Percentiles rank a stretch among this genome's conserved stretches.
phyloP scores from a whole-genome alignment of 1,140 invertebrate species.

The Plectus sambesii region DNA sequence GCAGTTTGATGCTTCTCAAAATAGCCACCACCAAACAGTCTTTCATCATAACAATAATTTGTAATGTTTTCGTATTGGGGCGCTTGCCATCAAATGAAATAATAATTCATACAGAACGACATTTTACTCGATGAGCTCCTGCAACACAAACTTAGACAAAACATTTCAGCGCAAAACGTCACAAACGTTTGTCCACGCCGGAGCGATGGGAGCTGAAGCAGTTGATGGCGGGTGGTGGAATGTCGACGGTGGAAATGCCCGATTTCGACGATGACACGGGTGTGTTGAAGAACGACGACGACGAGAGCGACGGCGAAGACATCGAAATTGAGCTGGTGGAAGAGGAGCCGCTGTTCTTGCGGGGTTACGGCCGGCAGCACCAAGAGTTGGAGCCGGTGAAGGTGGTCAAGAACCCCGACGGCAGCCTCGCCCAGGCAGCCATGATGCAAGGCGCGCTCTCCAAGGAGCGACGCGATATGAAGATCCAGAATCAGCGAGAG shows the following conservation, averaged over 20 bases:
- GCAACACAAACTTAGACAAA: constrained; percentile 60
- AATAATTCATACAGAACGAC: too few species aligned
- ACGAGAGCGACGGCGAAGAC: constrained; percentile 69
- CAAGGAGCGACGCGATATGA: constrained; percentile 70
- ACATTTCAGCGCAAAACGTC: constrained; percentile 16
- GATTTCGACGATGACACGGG: constrained; percentile 53
- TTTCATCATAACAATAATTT: not conserved
- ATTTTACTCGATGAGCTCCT: constrained; percentile 59
- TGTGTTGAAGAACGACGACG: constrained; percentile 51
- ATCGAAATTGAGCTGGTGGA: constrained; percentile 98
- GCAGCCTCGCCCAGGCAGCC: constrained; percentile 86
- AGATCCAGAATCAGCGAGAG: constrained; percentile 48
- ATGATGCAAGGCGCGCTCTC: constrained; percentile 98
- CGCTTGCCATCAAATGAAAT: too few species aligned
- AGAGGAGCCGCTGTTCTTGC: constrained; percentile 90
- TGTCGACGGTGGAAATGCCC: constrained; percentile 49
- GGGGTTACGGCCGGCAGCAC: constrained; percentile 53
- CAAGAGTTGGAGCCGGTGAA: constrained; percentile 85
- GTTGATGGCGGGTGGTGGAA: constrained; percentile 46
- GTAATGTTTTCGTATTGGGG: constrained; percentile 1
- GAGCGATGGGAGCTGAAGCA: constrained; percentile 64
- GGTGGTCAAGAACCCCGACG: constrained; percentile 98
- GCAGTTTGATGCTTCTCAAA: too few species aligned
- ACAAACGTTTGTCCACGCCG: constrained; percentile 82
- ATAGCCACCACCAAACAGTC: too few species aligned